Conservation (phyloP, 2,797 vertebrate species). For the Alosa sapidissima region DNA sequence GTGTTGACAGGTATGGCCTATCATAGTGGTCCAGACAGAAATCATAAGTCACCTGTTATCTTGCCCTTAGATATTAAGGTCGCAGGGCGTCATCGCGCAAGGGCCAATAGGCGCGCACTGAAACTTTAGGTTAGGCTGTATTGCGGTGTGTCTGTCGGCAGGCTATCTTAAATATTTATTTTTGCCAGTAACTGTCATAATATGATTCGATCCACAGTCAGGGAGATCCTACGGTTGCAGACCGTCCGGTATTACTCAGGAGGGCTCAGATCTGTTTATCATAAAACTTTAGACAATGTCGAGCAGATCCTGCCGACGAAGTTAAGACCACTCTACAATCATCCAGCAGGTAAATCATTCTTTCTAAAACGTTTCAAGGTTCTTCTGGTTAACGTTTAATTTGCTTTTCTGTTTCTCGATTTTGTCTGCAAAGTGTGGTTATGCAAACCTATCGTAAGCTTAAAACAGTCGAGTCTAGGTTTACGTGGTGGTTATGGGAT, state of each 20-base stretch:
- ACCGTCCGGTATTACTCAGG: conserved; percentile 42
- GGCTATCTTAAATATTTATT: background rate
- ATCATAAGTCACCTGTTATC: too few species aligned
- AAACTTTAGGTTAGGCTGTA: background rate
- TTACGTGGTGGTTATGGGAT: too few species aligned
- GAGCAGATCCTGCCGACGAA: conserved; percentile 77
- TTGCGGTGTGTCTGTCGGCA: background rate
- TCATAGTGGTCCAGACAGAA: too few species aligned
- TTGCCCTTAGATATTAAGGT: too few species aligned
- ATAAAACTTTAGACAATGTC: conserved; percentile 76
- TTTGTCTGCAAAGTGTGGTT: too few species aligned
- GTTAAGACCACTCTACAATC: conserved; percentile 82
- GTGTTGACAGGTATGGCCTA: too few species aligned
- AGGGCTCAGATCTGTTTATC: conserved; percentile 74
- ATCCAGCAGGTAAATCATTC: conserved; percentile 76
- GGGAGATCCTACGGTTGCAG: background rate
- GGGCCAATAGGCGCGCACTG: background rate
- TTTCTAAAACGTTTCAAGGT: too few species aligned
- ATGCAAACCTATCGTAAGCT: too few species aligned
- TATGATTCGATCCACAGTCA: background rate
- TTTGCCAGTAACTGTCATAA: background rate
- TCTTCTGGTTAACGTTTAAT: too few species aligned
- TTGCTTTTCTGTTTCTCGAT: too few species aligned
- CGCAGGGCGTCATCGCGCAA: background rate
- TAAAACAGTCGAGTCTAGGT: too few species aligned